phyloP scores from a whole-genome alignment of 1,140 invertebrate genomes.

The Drosophila virilis region DNA sequence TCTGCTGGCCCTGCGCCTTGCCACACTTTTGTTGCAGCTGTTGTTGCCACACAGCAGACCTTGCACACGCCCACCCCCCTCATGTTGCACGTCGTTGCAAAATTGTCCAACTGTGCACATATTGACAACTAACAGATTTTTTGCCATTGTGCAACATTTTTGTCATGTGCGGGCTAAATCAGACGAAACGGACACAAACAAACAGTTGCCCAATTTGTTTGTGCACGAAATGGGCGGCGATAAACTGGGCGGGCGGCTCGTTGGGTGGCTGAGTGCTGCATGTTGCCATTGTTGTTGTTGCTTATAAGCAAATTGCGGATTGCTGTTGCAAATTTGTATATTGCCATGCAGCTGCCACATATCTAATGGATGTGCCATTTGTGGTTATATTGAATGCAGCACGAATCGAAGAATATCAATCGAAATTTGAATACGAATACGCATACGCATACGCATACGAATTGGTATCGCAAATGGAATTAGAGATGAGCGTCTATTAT shows the following conservation, averaged over 20 bases:
- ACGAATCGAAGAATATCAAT: constrained; percentile 38
- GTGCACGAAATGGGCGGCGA: constrained; percentile 12
- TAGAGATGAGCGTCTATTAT: constrained; percentile 19
- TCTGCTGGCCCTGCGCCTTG: constrained; percentile 12
- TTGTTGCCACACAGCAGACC: constrained; percentile 30
- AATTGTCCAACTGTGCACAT: constrained; percentile 54
- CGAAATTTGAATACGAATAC: constrained; percentile 18
- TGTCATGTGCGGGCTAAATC: constrained; percentile 71
- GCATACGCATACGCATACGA: constrained; percentile 9
- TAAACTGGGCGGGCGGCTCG: constrained; percentile 18
- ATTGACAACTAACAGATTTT: constrained; percentile 73
- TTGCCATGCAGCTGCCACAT: constrained; percentile 62
- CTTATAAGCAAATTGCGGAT: constrained; percentile 53
- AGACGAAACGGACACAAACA: constrained; percentile 60
- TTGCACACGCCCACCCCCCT: constrained; percentile 2
- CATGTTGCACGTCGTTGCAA: constrained; percentile 62
- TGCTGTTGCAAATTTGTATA: constrained; percentile 69
- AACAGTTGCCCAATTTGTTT: constrained; percentile 52
- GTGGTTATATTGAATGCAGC: constrained; percentile 51
- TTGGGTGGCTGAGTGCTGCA: neutral
- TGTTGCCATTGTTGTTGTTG: constrained; percentile 31
- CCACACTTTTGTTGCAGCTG: constrained; percentile 30
- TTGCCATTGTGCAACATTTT: constrained; percentile 64
- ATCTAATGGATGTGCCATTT: constrained; percentile 78
- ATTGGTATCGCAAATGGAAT: constrained; percentile 8